These are phyloP conservation scores for Anaspis maculata DNA, from an alignment of 2,888 invertebrate genomes.

Conservation along the genomic window DNA sequence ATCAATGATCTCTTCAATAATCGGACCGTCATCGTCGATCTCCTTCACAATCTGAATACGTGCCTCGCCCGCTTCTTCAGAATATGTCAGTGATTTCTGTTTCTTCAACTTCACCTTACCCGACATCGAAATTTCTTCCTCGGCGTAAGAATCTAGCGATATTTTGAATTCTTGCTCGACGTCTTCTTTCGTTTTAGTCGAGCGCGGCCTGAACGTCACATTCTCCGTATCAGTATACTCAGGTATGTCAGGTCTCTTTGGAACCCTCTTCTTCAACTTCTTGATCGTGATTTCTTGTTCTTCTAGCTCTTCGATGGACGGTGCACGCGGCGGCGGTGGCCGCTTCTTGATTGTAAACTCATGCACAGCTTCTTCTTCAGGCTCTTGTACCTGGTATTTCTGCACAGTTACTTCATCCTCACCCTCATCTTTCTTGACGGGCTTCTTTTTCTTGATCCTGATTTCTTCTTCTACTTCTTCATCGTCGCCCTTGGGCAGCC, in stretches of 20 bases:
- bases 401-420: slow-evolving; percentile 21
- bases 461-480: slow-evolving; percentile 23
- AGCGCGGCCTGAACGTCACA: slow-evolving; percentile 70
- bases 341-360: slow-evolving; percentile 47
- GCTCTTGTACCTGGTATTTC: slow-evolving; percentile 21
- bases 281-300: slow-evolving; percentile 62
- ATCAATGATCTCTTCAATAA: slow-evolving; percentile 56
- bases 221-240: slow-evolving; percentile 69
- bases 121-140: slow-evolving; percentile 81
- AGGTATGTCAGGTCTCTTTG: slow-evolving; percentile 56
- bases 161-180: slow-evolving; percentile 87
- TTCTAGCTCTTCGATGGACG: slow-evolving; percentile 50
- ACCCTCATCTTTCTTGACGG: slow-evolving; percentile 26
- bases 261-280: slow-evolving; percentile 61
- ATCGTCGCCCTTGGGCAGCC: slow-evolving; percentile 18
- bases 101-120: slow-evolving; percentile 75
- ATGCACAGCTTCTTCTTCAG: slow-evolving; percentile 34
- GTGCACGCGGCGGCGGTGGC: slow-evolving; percentile 45
- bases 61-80: slow-evolving; percentile 70
- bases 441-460: slow-evolving; percentile 22
- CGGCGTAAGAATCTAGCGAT: slow-evolving; percentile 74
- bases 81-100: slow-evolving; percentile 62
- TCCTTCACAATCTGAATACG: slow-evolving; percentile 62
- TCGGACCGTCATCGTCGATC: slow-evolving; percentile 53
- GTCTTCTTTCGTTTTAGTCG: slow-evolving; percentile 72